These are phyloP conservation scores for Oophaga pumilio DNA, from an alignment of 2,113 vertebrate species.

Conservation along the genomic window DNA sequence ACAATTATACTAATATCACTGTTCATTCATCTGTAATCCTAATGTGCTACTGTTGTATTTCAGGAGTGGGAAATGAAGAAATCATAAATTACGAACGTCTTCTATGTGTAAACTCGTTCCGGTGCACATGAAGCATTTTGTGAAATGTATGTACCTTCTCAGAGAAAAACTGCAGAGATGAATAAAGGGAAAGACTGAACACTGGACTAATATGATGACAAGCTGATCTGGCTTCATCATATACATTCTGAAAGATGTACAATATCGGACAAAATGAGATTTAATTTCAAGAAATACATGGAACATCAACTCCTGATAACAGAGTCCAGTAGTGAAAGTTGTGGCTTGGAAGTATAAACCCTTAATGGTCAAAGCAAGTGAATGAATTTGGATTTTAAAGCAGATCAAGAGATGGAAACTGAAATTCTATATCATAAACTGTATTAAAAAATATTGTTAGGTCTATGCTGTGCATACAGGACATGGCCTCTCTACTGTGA, in stretches of 20 bases:
- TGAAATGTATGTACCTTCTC: background rate
- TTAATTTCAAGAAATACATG: background rate
- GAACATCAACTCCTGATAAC: background rate
- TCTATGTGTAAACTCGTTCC: background rate
- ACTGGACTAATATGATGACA: background rate
- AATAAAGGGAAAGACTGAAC: background rate
- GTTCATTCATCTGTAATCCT: background rate
- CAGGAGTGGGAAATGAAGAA: constrained; percentile 98
- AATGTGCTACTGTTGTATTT: constrained; percentile 54
- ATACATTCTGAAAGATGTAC: background rate
- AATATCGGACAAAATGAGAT: background rate
- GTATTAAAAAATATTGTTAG: background rate
- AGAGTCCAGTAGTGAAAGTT: background rate
- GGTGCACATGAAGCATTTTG: background rate
- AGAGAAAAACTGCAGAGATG: background rate
- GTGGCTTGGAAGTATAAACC: background rate
- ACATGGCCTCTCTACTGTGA: background rate
- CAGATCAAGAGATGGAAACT: background rate
- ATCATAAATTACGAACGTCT: constrained; percentile 69
- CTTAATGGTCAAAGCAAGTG: background rate
- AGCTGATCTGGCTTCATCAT: background rate
- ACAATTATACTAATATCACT: background rate
- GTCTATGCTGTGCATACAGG: background rate
- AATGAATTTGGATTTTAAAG: background rate
- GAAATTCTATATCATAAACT: background rate